phyloP scores from a whole-genome alignment of 2,797 vertebrate genomes.

The Lithobates pipiens region DNA sequence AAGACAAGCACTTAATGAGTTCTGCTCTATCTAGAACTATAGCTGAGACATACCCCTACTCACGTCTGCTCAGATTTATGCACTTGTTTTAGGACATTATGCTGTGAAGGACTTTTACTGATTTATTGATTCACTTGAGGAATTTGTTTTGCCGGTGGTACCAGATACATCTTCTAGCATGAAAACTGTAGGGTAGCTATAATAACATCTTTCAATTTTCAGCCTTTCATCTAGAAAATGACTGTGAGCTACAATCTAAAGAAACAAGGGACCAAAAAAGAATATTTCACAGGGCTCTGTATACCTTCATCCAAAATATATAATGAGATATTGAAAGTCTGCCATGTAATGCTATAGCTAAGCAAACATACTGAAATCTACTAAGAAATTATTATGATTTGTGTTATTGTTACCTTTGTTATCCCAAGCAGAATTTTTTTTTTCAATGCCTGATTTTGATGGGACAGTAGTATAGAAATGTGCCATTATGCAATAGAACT shows the following conservation, averaged over 20 bases:
- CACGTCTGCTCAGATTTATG: slow-evolving; percentile 25
- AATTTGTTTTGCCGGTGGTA: slow-evolving; percentile 40
- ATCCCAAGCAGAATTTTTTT: neutral
- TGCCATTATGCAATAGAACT: no score
- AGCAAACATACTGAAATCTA: neutral
- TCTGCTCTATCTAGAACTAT: neutral
- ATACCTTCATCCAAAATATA: neutral
- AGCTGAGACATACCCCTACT: neutral
- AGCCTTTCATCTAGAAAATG: slow-evolving; percentile 28
- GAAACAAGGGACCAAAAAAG: neutral
- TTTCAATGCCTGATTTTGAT: no score
- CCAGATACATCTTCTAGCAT: slow-evolving; percentile 38
- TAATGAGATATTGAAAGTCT: neutral
- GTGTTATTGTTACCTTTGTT: neutral
- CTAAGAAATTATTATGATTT: neutral
- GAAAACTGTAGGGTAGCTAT: slow-evolving; percentile 37
- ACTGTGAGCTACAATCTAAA: slow-evolving; percentile 14
- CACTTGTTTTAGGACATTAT: slow-evolving; percentile 42
- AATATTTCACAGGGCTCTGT: neutral
- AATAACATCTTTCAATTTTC: slow-evolving; percentile 25
- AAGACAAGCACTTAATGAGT: neutral
- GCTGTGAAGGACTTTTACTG: slow-evolving; percentile 48
- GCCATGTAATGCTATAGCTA: no score
- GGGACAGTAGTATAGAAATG: no score
- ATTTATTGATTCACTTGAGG: slow-evolving; percentile 47